Conservation (phyloP, 1,140 invertebrate genomes). For the Scaptomyza pallida region DNA sequence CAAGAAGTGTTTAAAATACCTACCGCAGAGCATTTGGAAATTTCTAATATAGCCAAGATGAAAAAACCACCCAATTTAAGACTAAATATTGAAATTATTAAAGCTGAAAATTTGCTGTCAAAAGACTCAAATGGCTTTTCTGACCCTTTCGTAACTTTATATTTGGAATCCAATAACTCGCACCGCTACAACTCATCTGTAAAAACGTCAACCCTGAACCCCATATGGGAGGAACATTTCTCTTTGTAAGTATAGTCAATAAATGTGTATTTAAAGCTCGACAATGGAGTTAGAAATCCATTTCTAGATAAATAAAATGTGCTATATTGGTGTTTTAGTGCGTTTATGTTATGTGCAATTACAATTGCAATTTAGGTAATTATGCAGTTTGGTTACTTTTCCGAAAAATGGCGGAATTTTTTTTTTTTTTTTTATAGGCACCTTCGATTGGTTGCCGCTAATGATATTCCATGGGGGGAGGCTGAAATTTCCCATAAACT, state of each 20-base stretch:
- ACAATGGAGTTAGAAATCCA: too few species aligned
- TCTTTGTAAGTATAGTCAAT: conserved; percentile 96
- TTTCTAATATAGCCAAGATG: conserved; percentile 88
- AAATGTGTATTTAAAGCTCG: background rate
- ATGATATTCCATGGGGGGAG: too few species aligned
- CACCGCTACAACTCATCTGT: conserved; percentile 95
- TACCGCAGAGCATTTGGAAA: conserved; percentile 89
- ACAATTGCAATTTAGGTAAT: too few species aligned
- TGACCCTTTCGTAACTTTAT: conserved; percentile 96
- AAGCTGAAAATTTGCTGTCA: conserved; percentile 95
- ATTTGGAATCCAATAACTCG: conserved; percentile 89
- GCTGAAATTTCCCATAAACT: too few species aligned
- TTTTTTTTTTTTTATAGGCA: too few species aligned
- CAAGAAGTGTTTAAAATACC: conserved; percentile 95
- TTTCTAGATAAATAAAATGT: too few species aligned
- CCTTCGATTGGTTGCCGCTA: too few species aligned
- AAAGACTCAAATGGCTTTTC: conserved; percentile 98
- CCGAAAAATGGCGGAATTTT: too few species aligned
- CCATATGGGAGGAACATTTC: conserved; percentile 98
- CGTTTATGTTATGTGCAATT: too few species aligned
- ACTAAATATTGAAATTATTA: conserved; percentile 95
- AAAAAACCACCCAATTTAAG: conserved; percentile 96
- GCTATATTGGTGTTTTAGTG: too few species aligned
- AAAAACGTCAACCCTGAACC: conserved; percentile 94
- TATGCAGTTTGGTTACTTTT: too few species aligned